These are phyloP conservation scores for Bubo scandiacus DNA, from an alignment of 2,113 vertebrate genomes.

Conservation along the genomic window DNA sequence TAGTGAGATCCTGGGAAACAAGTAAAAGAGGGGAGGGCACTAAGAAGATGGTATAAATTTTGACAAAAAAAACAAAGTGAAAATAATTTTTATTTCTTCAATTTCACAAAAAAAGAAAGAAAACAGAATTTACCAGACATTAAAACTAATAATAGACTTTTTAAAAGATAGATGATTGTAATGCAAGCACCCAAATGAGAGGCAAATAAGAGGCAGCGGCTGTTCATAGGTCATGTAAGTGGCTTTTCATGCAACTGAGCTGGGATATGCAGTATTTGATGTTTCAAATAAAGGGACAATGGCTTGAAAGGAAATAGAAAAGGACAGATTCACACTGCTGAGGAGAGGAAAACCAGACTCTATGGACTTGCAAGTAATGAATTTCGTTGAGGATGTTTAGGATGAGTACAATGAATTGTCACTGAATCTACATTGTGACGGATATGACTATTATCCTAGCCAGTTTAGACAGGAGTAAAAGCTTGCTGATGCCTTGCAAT, in stretches of 20 bases:
- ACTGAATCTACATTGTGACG: neutral
- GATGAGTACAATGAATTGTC: neutral
- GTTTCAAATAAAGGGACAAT: neutral
- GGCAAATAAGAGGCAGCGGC: neutral
- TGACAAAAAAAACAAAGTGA: neutral
- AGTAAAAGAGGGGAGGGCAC: neutral
- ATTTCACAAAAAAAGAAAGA: neutral
- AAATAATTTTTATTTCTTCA: neutral
- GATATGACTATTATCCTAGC: neutral
- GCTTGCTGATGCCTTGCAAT: conserved; percentile 14
- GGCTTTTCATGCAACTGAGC: neutral
- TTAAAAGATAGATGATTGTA: neutral
- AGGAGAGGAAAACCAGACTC: neutral
- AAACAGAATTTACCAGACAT: neutral
- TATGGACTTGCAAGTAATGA: neutral
- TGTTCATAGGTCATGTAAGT: neutral
- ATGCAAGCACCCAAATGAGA: neutral
- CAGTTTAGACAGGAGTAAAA: neutral
- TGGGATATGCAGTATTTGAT: neutral
- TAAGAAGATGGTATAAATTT: neutral
- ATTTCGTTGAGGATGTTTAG: neutral
- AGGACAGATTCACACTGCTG: neutral
- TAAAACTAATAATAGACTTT: neutral
- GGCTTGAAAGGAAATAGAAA: neutral
- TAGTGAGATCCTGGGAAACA: neutral